Evolutionary conservation across 1,140 invertebrate species (phyloP), one percentile per base, ranked within the genome.

Genomic region (Cydia pomonella): DNA sequence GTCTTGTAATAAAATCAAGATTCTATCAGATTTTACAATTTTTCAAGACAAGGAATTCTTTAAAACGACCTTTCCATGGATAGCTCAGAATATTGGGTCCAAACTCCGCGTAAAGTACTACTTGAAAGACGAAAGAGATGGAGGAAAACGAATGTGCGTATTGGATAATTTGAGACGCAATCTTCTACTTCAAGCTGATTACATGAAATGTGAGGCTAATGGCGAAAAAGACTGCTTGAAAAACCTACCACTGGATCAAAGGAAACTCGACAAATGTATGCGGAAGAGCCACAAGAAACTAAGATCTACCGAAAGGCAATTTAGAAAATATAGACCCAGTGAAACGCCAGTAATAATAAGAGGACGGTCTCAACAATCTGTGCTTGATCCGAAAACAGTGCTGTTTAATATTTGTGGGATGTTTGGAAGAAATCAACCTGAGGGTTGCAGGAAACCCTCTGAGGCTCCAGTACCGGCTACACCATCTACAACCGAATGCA

Each of bases 131-230:
- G 64, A 27, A n/a, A n/a, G 41, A 10, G 29, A 69, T 25, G 64
- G 64, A 0, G 63, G 63, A 38, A 23, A n/a, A n/a, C 64, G 5
- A 1, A 69, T 69, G 64, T 69, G 64, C n/a, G 29, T 38, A 9
- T 38, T 69, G 27, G 29, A 69, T 10, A 18, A 69, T 12, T 69
- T 69, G 23, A 69, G 41, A 18, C 27, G 29, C 9, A 69, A 69
- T 38, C n/a, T 69, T n/a, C n/a, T n/a, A 38, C 27, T 69, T 69
- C 64, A 69, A 69, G 64, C 64, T 2, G 18, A 33, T 21, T 69
- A 69, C 13, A 38, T 69, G 27, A 69, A 69, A 38, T 69, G 64
- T 21, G 64, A 69, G 29, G 64, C 64, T 18, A 38, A 69, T 38
- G 29, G 18, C n/a, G n/a, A 21, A 69, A 9, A 29, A 16, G 16